Evolutionary conservation across 2,888 invertebrate genomes (phyloP), one percentile per base, ranked within the genome.

Genomic region (Lasius fuliginosus): DNA sequence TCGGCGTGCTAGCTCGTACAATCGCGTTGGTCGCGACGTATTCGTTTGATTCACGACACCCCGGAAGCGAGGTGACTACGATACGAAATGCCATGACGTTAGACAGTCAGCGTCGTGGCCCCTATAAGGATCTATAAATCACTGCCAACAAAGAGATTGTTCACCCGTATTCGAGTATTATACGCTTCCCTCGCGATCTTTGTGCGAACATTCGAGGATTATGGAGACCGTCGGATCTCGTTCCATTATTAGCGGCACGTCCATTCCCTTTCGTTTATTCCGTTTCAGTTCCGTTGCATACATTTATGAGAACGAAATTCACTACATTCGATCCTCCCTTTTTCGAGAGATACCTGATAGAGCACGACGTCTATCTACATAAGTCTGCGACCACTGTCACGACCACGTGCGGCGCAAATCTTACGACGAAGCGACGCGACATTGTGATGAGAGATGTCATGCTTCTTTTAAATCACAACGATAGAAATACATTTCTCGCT

Each of bases 11-110:
- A 86, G 83, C 56, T 87, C 88, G 90, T 87, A 90, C 79, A 91
- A 86, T 87, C 86, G 87, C 86, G 83, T 81, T 68, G 65, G 85
- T 83, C 86, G 88, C 86, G 90, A 91, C 87, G 87, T 89, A 88
- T 89, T 87, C 84, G 88, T 84, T 91, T 92, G 92, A 91, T 91
- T 90, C 92, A 92, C 92, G 91, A 88, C 85, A 90, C 82, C 88
- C 91, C 91, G 91, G 91, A 91, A 91, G 91, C 85, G 84, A 74
- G 84, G 79, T 88, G 90, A 83, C 84, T 85, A 83, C 85, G 90
- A 90, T 89, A 90, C 90, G 88, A 90, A 89, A 90, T 86, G 68
- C 86, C 90, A 83, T 82, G 90, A 89, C 86, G 81, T 85, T 85
- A 84, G 89, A 89, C 88, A 87, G 85, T 89, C 86, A 85, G 86